Evolutionary conservation across 2,797 vertebrate genomes (phyloP).

Genomic region (Muscicapa striata): DNA sequence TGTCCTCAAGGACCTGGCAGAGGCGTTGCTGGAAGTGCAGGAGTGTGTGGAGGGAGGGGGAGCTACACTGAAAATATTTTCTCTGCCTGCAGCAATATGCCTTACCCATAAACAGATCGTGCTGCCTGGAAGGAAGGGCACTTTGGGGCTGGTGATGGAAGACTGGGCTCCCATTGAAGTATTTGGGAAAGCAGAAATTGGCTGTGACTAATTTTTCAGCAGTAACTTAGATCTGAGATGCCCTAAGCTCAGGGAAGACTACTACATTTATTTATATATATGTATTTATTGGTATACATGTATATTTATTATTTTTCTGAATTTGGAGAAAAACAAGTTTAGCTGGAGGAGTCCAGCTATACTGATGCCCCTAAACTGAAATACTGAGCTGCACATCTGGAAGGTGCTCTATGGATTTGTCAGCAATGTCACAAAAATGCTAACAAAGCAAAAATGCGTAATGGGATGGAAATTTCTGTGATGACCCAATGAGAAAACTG

Average conservation of each 20-base stretch:
- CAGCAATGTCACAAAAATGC: background rate
- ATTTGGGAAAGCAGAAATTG: background rate
- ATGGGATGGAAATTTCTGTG: background rate
- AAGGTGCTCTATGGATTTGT: background rate
- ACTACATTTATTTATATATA: background rate
- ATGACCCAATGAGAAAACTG: background rate
- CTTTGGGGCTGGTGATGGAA: background rate
- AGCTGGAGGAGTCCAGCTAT: background rate
- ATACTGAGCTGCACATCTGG: background rate
- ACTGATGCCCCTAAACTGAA: background rate
- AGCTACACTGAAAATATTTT: background rate
- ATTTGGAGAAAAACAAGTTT: background rate
- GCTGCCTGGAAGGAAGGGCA: background rate
- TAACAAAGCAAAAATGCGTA: background rate
- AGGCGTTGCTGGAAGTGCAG: accelerated
- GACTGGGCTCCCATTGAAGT: background rate
- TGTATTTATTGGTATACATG: too few relatives aligned
- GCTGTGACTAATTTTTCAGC: background rate
- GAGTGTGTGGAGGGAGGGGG: accelerated
- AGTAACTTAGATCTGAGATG: background rate
- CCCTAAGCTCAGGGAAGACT: background rate
- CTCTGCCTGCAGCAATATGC: background rate
- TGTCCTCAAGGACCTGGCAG: background rate
- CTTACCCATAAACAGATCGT: accelerated
- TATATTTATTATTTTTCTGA: background rate